Base-by-base conservation (phyloP, 1,140 invertebrate species). In the Anadara kagoshimensis region DNA sequence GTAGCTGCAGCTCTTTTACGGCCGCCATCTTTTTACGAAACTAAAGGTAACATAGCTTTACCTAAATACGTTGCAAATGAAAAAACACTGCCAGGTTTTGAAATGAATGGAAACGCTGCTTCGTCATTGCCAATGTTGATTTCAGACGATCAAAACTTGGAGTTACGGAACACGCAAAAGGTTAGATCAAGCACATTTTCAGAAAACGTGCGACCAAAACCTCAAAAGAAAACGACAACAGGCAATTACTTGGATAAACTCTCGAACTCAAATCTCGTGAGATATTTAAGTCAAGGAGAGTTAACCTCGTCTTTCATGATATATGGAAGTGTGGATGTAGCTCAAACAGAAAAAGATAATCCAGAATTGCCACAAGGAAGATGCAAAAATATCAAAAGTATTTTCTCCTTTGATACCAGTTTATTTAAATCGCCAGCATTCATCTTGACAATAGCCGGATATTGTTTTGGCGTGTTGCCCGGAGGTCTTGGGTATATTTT, bases 1-100 rank as follows among this genome's bases (percentile, higher is more conserved):
- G 45, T 47, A 44, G 45, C 64, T 49, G 72, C 56, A 7, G 56
- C 53, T 56, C 24, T 74, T 5, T 56, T 74, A 53, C 12, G 66
- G 5, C 57, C 59, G 18, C 45, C 24, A 18, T 43, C 56, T 22
- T 57, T 47, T 5, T 29, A 49, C 18, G 22, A 20, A 24, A 56
- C 22, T 12, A 51, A 20, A 20, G 22, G 14, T 22, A 71, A 56
- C 10, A 24, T 2, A 45, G 7, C 16, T 26, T 10, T 1, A 1
- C 5, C 16, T 14, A 56, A 54, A 66, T 49, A 56, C 14, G 18
- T 7, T 29, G 22, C 26, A 36, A 47, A 43, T 5, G 36, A 45
- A 41, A n/a, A n/a, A 7, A 2, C 18, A 41, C 5, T n/a, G 5
- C 7, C 20, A 59, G 66, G 47, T 29, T 22, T 57, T 44, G 24